Evolutionary conservation across 2,888 invertebrate species (phyloP).

Genomic region (Escarpia spicata): DNA sequence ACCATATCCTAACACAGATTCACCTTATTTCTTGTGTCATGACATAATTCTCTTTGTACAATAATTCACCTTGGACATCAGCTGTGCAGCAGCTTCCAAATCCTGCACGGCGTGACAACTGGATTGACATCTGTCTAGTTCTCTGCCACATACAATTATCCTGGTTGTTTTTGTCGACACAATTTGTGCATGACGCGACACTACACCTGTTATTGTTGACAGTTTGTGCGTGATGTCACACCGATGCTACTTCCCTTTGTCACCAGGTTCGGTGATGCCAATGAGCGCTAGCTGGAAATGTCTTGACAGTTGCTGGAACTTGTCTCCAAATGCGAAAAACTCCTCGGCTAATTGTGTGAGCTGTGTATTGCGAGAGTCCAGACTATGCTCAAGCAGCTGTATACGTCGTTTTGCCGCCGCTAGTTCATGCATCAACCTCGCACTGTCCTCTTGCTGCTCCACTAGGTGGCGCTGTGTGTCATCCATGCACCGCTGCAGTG

Average conservation of each 20-base stretch:
- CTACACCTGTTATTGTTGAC: no score
- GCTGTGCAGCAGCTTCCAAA: neutral
- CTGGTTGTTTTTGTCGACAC: no score
- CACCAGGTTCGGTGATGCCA: neutral
- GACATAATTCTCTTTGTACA: neutral
- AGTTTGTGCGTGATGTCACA: neutral
- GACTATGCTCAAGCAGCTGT: neutral
- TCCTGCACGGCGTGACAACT: neutral
- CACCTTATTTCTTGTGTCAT: neutral
- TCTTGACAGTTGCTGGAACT: neutral
- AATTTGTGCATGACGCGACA: no score
- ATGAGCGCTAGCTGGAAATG: neutral
- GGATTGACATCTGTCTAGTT: neutral
- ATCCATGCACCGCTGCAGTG: neutral
- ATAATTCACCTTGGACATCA: neutral
- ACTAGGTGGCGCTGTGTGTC: neutral
- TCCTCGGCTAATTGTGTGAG: neutral
- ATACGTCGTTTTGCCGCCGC: neutral
- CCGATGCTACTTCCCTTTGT: neutral
- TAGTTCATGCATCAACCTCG: neutral
- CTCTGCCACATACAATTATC: neutral
- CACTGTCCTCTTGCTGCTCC: neutral
- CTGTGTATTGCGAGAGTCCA: neutral
- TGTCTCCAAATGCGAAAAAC: conserved; percentile 3
- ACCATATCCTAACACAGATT: neutral